Percentiles rank a stretch among this genome's conserved stretches.
Evolutionary conservation across 2,113 vertebrate species (phyloP).

Genomic region (Eurystomus gularis): DNA sequence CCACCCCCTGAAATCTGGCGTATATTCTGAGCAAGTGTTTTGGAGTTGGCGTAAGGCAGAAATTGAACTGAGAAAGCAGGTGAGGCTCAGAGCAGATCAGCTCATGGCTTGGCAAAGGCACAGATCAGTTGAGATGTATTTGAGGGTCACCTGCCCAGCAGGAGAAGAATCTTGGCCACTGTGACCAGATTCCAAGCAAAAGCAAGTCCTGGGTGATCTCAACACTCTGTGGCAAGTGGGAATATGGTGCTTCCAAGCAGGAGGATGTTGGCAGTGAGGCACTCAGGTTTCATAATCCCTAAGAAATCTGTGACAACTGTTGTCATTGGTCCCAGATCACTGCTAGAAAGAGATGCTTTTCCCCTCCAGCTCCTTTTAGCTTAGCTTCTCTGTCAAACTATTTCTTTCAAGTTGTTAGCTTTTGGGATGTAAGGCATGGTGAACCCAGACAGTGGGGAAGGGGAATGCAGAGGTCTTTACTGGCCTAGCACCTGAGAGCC

Average conservation of each 20-base stretch:
- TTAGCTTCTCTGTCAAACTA: background rate
- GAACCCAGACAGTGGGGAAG: background rate
- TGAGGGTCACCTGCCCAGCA: background rate
- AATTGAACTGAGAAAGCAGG: background rate
- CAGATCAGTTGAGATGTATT: background rate
- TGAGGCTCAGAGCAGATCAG: background rate
- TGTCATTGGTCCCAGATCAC: background rate
- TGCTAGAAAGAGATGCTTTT: background rate
- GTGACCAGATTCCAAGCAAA: background rate
- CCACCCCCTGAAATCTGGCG: background rate
- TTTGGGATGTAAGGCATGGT: background rate
- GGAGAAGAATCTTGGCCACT: background rate
- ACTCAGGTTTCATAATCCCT: background rate
- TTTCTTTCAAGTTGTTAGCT: background rate
- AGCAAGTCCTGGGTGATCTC: background rate
- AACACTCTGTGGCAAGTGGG: background rate
- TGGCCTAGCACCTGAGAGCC: background rate
- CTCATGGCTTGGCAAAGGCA: background rate
- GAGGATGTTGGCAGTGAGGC: background rate
- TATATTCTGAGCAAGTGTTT: background rate
- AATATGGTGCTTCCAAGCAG: background rate
- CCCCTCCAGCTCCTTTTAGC: background rate
- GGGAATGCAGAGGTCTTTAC: background rate
- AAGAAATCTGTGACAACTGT: background rate
- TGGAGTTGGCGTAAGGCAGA: background rate